These are phyloP conservation scores for Enteromius unitaeniatus DNA, from an alignment of 2,797 vertebrate species.

Conservation along the genomic window DNA sequence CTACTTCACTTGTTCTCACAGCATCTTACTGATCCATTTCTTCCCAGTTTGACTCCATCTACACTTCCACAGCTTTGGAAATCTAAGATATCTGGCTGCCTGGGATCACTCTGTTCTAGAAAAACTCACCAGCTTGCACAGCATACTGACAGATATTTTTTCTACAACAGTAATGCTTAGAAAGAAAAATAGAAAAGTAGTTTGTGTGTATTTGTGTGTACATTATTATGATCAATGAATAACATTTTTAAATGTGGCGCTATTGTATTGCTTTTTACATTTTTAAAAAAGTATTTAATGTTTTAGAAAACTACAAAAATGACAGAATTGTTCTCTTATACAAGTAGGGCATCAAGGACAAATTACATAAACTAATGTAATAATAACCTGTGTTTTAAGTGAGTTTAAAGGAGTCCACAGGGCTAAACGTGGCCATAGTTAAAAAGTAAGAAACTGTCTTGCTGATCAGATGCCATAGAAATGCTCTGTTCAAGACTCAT, in stretches of 20 bases:
- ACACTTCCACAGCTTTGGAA: conserved; percentile 75
- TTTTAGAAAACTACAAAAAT: neutral
- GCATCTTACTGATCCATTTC: conserved; percentile 24
- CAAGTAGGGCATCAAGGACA: neutral
- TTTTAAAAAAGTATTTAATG: neutral
- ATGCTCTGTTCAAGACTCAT: conserved; percentile 59
- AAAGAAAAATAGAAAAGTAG: conserved; percentile 60
- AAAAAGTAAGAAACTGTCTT: neutral
- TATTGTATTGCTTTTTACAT: no score
- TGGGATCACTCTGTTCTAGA: conserved; percentile 80
- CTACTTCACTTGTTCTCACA: conserved; percentile 2
- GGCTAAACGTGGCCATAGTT: neutral
- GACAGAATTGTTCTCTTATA: neutral
- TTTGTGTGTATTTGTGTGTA: conserved; percentile 14
- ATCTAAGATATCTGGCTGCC: conserved; percentile 72
- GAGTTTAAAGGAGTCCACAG: neutral
- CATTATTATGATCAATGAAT: neutral
- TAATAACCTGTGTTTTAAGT: neutral
- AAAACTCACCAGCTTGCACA: conserved; percentile 68
- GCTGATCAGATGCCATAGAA: conserved; percentile 26
- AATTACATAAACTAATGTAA: neutral
- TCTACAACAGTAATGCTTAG: conserved; percentile 71
- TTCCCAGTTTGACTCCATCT: conserved; percentile 72
- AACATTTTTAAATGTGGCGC: neutral
- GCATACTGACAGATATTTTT: conserved; percentile 70